A percentile compares a stretch with the other conserved stretches of the same genome.
Conservation (phyloP, 2,797 vertebrate species). For the Monodelphis domestica region DNA sequence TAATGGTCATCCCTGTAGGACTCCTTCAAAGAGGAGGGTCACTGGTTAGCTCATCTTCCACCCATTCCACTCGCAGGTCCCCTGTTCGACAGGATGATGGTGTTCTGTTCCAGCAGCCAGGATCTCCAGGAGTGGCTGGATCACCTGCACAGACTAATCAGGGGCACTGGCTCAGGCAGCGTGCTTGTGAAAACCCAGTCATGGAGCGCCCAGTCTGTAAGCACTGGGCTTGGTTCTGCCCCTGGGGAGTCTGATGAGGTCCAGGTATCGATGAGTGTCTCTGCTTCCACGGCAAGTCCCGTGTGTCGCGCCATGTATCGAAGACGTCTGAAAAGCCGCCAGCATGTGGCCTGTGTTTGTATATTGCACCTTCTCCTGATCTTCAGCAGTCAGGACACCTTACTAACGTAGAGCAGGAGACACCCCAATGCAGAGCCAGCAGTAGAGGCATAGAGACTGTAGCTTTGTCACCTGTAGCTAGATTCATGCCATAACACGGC, state of each 20-base stretch:
- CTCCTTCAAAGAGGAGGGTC: not conserved
- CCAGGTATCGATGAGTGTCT: not conserved
- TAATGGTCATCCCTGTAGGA: not conserved
- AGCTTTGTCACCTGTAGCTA: constrained; percentile 35
- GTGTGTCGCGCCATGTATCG: constrained; percentile 49
- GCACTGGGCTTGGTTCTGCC: not conserved
- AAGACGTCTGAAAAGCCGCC: constrained; percentile 34
- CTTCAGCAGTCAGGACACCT: constrained; percentile 65
- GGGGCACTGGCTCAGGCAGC: constrained; percentile 89
- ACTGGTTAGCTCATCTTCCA: not conserved
- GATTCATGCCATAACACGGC: not conserved
- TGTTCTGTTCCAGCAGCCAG: constrained; percentile 91
- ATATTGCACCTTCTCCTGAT: constrained; percentile 29
- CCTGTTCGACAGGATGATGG: constrained; percentile 89
- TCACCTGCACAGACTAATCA: constrained; percentile 91
- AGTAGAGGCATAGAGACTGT: not conserved
- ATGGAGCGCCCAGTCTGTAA: constrained; percentile 85
- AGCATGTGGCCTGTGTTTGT: constrained; percentile 47
- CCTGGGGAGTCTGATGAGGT: not conserved
- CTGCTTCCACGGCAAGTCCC: not conserved
- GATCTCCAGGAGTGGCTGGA: constrained; percentile 97
- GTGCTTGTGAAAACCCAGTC: constrained; percentile 89
- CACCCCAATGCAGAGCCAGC: not conserved
- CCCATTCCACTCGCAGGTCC: constrained; percentile 79
- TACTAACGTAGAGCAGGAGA: constrained; percentile 57